phyloP scores from a whole-genome alignment of 2,888 invertebrate species.

The Diaprepes abbreviatus region DNA sequence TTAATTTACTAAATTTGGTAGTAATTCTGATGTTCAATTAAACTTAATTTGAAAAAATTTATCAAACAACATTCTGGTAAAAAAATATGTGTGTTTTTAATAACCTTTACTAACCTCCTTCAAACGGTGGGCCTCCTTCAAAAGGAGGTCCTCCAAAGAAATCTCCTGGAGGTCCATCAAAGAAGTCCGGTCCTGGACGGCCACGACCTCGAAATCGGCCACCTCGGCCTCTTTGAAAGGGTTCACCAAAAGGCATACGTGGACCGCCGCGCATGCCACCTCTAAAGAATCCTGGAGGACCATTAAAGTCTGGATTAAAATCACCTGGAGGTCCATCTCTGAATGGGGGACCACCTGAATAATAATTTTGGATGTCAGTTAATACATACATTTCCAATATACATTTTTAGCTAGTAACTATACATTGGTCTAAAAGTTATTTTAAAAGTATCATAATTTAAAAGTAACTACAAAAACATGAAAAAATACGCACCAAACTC shows the following conservation, averaged over 20 bases:
- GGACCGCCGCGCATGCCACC: conserved; percentile 59
- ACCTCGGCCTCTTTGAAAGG: conserved; percentile 51
- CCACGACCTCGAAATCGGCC: conserved; percentile 56
- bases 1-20: too few species aligned
- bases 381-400: too few species aligned
- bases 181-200: conserved; percentile 40
- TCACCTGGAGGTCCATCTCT: conserved; percentile 55
- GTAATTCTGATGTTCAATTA: too few species aligned
- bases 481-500: conserved; percentile 24
- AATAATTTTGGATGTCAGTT: too few species aligned
- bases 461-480: too few species aligned
- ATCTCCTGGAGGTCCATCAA: conserved; percentile 42
- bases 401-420: too few species aligned
- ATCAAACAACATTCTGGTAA: too few species aligned
- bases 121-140: conserved; percentile 40
- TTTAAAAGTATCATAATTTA: too few species aligned
- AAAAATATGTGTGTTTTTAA: too few species aligned
- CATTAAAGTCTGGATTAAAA: conserved; percentile 46
- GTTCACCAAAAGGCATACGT: conserved; percentile 54
- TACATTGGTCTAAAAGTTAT: too few species aligned
- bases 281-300: conserved; percentile 59
- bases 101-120: too few species aligned
- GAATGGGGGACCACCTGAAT: conserved; percentile 31
- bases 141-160: conserved; percentile 26
- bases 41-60: too few species aligned